Evolutionary conservation across 1,140 invertebrate genomes (phyloP), one percentile per base, ranked within the genome.

Genomic region (Drosophila azteca): DNA sequence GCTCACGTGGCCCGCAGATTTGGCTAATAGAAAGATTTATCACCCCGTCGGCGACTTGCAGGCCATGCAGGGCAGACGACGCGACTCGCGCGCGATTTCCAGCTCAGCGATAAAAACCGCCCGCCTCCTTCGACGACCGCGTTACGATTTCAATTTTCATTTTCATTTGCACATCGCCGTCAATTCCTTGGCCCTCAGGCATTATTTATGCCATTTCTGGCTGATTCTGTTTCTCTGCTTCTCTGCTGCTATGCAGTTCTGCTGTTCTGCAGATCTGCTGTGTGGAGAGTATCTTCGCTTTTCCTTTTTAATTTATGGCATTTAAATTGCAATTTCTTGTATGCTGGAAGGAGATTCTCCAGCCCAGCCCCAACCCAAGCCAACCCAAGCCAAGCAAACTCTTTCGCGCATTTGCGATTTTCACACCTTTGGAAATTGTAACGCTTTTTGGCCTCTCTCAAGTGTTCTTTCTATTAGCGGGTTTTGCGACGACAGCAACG

Each of bases 1-100:
- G 45, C 59, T 45, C 76, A 71, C 62, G 62, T 76, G 64, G 35
- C 74, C 65, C 65, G 78, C 75, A 81, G 67, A 72, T 39, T 87
- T 87, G 87, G 64, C 79, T 90, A 90, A 90, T 90, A 90, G 87
- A 87, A 90, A 90, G 88, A 90, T 90, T 90, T 90, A 90, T 90
- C 82, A 90, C 77, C 65, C 58, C 63, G 75, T 60, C 67, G 66
- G 77, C 78, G 58, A 71, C 71, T 76, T 80, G 66, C 78, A 76
- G 76, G 75, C 68, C 75, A 58, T 41, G 35, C 62, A 51, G 29
- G 43, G 29, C 24, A 11, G 39, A 50, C 31, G 31, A 11, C 31
- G 31, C 31, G 31, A 11, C 11, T 13, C 35, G 35, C 35, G 43
- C 24, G 22, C 71, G 80, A 82, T 84, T 84, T 85, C 80, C 54